Base-by-base conservation (phyloP, 2,888 invertebrate species). In the Choreutis nemorana region DNA sequence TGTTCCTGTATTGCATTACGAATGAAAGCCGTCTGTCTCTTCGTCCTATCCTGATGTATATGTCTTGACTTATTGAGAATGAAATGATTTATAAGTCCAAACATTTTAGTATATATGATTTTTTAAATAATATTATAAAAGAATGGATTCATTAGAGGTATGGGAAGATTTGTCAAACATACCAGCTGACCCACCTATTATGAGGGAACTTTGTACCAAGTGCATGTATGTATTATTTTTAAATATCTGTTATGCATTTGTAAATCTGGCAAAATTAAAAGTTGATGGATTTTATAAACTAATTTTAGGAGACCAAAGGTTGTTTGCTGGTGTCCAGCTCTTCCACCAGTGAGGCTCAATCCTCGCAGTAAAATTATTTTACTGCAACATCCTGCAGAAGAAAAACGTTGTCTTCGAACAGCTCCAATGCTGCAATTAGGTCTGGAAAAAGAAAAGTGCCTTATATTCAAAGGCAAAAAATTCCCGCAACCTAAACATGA, bases 301-400 rank as follows among this genome's bases (percentile, higher is more conserved):
- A 27, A 30, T 61, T 77, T 38, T 54, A 95, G 95, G 40, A 84
- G 95, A 40, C 96, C 96, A 3, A 60, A 73, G 15, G 84, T 83
- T 23, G 94, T 94, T n/a, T 96, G 96, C 58, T 96, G 94, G 92
- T 96, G 95, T 64, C 80, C 84, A 20, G 90, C 87, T 23, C 70
- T 96, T 36, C 94, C 95, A 4, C 70, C 83, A 29, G 81, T 84
- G 30, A 87, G 84, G 24, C 53, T 95, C 14, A 61, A 65, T 31
- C 87, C 91, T 8, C 72, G 77, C 30, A 90, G 91, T 34, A 84
- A 81, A 45, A 81, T 96, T 26, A 85, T 94, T 40, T 82, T 96
- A 33, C 77, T 96, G 4, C 96, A 96, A 63, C 96, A 96, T 75
- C 96, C 96, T 8, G 94, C 93, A 35, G 96, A 96, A 82, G 92